Evolutionary conservation across 1,140 invertebrate species (phyloP), one percentile per base, ranked within the genome.

Genomic region (Ladona fulva): DNA sequence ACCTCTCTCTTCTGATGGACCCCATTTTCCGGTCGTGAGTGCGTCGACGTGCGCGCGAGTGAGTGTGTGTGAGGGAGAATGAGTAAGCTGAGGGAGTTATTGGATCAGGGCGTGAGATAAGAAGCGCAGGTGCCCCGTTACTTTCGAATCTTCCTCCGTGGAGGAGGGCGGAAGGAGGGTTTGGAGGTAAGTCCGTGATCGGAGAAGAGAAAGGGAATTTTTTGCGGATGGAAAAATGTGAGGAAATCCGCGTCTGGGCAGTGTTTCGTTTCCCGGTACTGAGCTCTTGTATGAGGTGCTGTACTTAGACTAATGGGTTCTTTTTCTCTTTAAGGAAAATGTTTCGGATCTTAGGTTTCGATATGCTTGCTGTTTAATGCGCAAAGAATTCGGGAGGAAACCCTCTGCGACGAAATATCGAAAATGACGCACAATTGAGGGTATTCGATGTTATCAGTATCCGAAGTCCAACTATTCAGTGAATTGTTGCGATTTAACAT

Each of bases 41-140:
- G 52, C 52, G 52, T 19, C 10, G 44, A 19, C 10, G 10, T 16
- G 12, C 52, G 52, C 14, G n/a, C 16, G 52, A 16, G 19, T 10
- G 10, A 19, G 10, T 10, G 10, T 10, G 44, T 52, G 44, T 52
- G 44, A 11, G 10, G 10, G 44, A 11, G 44, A 11, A 19, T 52
- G 44, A 52, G 44, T 19, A 52, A 52, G 44, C 44, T 19, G 44
- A 19, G 10, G 44, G 10, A 52, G 52, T 66, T 66, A 66, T 66
- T 66, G 52, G 52, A 66, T 66, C 52, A 66, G n/a, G 52, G 52
- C 52, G 52, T 66, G 52, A 66, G 52, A 66, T 66, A 66, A 66
- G 52, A 22, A 12, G 29, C 14, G 52, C 52, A 66, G 52, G 52
- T 66, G 52, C 52, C 52, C 52, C 52, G 52, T 66, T 66, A 66